These are phyloP conservation scores for Suillia variegata DNA, from an alignment of 2,888 invertebrate species.

Conservation along the genomic window DNA sequence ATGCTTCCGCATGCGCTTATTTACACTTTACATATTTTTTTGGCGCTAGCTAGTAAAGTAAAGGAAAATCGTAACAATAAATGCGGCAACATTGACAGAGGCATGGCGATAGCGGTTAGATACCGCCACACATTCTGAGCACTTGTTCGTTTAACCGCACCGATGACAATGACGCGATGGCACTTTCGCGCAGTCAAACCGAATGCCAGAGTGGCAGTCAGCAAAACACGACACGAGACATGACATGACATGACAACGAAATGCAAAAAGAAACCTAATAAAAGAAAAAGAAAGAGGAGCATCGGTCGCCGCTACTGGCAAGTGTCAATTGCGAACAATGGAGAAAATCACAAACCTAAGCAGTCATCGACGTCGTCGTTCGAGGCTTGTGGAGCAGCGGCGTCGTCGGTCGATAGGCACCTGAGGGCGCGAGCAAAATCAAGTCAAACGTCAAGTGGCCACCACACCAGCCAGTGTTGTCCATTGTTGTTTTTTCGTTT, in stretches of 20 bases:
- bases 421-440: too few species aligned
- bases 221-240: not conserved
- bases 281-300: too few species aligned
- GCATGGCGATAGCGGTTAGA: not conserved
- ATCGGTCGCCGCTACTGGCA: not conserved
- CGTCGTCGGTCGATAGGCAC: too few species aligned
- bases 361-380: not conserved
- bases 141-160: constrained; percentile 58
- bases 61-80: not conserved
- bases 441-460: too few species aligned
- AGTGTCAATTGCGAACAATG: constrained; percentile 2
- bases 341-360: not conserved
- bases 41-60: too few species aligned
- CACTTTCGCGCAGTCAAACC: not conserved
- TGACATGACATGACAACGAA: not conserved
- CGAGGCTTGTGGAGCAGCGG: too few species aligned
- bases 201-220: not conserved
- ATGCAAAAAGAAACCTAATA: too few species aligned
- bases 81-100: not conserved
- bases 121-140: constrained; percentile 43
- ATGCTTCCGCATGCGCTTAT: not conserved
- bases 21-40: too few species aligned
- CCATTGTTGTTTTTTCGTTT: not conserved
- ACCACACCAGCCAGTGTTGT: not conserved
- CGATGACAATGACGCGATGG: constrained; percentile 36